Conservation (phyloP, 2,888 invertebrate species). For the Ormyrus pomaceus region DNA sequence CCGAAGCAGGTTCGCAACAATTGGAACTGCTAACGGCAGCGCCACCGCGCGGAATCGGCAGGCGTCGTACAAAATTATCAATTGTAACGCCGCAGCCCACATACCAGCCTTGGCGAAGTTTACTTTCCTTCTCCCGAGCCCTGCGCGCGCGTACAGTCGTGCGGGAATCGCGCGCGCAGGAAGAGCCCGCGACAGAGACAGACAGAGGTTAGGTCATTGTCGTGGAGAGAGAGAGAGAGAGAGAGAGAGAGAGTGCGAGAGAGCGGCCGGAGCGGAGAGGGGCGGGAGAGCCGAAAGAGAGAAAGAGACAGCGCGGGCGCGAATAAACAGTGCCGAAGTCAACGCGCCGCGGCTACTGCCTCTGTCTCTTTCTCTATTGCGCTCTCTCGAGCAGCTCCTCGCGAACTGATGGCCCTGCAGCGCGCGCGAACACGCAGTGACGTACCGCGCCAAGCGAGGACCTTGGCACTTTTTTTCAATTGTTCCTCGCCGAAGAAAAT, state of each 20-base stretch:
- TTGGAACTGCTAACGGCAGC: too few species aligned
- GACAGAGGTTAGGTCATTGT: slow-evolving; percentile 21
- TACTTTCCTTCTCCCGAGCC: too few species aligned
- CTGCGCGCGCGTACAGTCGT: slow-evolving; percentile 8
- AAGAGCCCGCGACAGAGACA: too few species aligned
- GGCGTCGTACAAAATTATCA: too few species aligned
- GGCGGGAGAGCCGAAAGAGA: slow-evolving; percentile 7
- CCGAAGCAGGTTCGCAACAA: too few species aligned
- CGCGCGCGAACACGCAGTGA: slow-evolving; percentile 29
- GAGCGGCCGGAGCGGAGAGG: slow-evolving; percentile 22
- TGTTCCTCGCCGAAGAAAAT: too few species aligned
- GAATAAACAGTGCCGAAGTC: slow-evolving; percentile 78
- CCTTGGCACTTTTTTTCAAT: too few species aligned
- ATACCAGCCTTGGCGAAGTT: too few species aligned
- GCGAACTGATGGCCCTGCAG: slow-evolving; percentile 21
- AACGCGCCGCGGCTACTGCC: slow-evolving; percentile 67
- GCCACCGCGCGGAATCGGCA: too few species aligned
- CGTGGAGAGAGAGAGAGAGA: slow-evolving; percentile 49
- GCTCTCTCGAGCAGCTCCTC: slow-evolving; percentile 10
- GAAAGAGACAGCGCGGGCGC: slow-evolving; percentile 62
- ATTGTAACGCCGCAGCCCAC: too few species aligned
- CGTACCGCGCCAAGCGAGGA: background rate
- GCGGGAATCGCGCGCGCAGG: slow-evolving; percentile 51
- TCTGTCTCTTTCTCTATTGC: slow-evolving; percentile 18
- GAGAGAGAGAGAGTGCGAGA: slow-evolving; percentile 53